phyloP scores from a whole-genome alignment of 2,113 vertebrate genomes.

The Caloenas nicobarica region DNA sequence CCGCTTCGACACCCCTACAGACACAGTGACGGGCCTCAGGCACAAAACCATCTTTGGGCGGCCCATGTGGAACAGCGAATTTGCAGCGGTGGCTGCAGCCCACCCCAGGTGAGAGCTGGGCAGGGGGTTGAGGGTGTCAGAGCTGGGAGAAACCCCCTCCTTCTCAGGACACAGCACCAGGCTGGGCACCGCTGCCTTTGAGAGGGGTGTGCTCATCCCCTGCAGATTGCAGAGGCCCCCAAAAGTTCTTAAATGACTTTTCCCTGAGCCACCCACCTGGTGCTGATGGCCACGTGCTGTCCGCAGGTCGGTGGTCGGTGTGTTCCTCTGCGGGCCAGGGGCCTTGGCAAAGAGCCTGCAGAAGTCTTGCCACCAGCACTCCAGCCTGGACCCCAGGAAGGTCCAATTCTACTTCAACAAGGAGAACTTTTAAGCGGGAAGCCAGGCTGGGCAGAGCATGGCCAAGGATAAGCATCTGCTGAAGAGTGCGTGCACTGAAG shows the following conservation, averaged over 20 bases:
- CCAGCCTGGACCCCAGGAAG: slow-evolving; percentile 88
- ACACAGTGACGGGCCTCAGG: slow-evolving; percentile 87
- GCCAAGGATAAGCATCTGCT: not conserved
- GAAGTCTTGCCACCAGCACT: slow-evolving; percentile 84
- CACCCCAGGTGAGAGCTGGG: slow-evolving; percentile 82
- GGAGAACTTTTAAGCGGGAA: slow-evolving; percentile 86
- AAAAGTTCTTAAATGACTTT: not conserved
- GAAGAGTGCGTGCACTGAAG: not conserved
- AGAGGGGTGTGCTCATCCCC: not conserved
- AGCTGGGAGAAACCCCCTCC: not conserved
- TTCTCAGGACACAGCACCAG: not conserved
- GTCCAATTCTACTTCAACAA: slow-evolving; percentile 95
- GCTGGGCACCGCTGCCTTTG: not conserved
- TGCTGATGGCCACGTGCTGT: fast-evolving
- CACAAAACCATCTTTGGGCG: slow-evolving; percentile 90
- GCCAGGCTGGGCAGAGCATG: not conserved
- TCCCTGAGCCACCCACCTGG: fast-evolving
- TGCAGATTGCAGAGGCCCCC: not conserved
- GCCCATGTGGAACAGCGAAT: slow-evolving; percentile 89
- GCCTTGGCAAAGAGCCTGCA: slow-evolving; percentile 78
- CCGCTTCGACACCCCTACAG: slow-evolving; percentile 78
- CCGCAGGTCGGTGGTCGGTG: slow-evolving; percentile 84
- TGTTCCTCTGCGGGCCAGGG: slow-evolving; percentile 86
- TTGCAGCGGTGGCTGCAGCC: slow-evolving; percentile 80
- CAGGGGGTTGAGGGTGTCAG: fast-evolving